Evolutionary conservation across 2,797 vertebrate genomes (phyloP), one percentile per base, ranked within the genome.

Genomic region (Dipus sagitta): DNA sequence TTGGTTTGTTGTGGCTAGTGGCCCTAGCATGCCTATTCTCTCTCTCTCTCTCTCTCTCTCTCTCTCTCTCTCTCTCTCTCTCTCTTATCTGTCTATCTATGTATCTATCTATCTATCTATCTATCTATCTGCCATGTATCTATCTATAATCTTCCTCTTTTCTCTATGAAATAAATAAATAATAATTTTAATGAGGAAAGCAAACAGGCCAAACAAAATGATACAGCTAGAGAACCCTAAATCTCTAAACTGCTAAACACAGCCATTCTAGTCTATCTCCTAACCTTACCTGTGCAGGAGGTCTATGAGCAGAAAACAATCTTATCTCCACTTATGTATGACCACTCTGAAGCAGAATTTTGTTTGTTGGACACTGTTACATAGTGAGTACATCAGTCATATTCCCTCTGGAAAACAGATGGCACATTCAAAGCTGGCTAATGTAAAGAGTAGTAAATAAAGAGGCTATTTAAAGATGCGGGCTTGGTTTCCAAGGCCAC

Each of bases 401-500:
- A 70, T 6, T 70, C 62, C 13, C 71, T 87, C 84, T 68, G 52
- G 65, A 68, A 95, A 94, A 91, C 54, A 95, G 81, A 87, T 34
- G 75, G 38, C 54, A 85, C 18, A 70, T 32, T 60, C 62, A 91
- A 90, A 91, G 81, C 80, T 30, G 7, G n/a, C 72, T 80, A 76
- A 62, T 47, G 82, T 52, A 77, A 87, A 92, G 21, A 85, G 47
- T 42, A 62, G 32, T 87, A 89, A 96, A 92, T 79, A 93, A 75
- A 85, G 14, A 64, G 62, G 42, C 62, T 65, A 32, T 90, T 86
- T 92, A 88, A 62, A 92, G 24, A 12, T 80, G 34, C 68, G 34
- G 28, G 20, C n/a, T 94, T 11, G 0, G 8, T 86, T 94, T 95
- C 32, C 72, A 77, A 87, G 94, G 92, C 6, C 67, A 82, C 15